Conservation (phyloP, 2,113 vertebrate genomes). For the Cranoglanis bouderius region DNA sequence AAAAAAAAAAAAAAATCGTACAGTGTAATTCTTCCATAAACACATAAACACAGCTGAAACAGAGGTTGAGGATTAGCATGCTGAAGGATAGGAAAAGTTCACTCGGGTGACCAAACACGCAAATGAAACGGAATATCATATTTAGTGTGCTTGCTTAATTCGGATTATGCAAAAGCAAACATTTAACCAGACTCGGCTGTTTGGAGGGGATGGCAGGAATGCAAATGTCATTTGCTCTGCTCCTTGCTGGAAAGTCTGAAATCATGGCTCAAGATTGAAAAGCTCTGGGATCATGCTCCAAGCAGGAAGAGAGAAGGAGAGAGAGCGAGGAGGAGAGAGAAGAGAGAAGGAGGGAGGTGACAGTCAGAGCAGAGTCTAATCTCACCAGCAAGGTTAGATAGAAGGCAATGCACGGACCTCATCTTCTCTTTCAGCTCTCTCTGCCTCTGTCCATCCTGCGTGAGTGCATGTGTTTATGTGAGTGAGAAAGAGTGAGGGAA, state of each 20-base stretch:
- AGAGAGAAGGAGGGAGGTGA: neutral
- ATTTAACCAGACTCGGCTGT: slow-evolving; percentile 70
- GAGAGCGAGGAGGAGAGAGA: neutral
- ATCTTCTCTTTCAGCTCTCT: slow-evolving; percentile 56
- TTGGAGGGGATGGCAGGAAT: slow-evolving; percentile 59
- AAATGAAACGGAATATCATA: slow-evolving; percentile 71
- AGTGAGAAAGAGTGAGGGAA: slow-evolving; percentile 61
- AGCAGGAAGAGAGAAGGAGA: neutral
- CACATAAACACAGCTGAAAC: slow-evolving; percentile 46
- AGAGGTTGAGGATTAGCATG: slow-evolving; percentile 6
- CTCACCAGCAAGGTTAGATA: slow-evolving; percentile 67
- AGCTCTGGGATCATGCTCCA: slow-evolving; percentile 4
- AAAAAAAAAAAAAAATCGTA: slow-evolving; percentile 62
- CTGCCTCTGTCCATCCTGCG: slow-evolving; percentile 48
- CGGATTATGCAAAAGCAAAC: slow-evolving; percentile 74
- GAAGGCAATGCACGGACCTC: slow-evolving; percentile 53
- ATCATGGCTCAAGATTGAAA: slow-evolving; percentile 39
- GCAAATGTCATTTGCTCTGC: slow-evolving; percentile 71
- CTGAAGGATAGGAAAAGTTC: slow-evolving; percentile 64
- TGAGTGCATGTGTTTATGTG: slow-evolving; percentile 33
- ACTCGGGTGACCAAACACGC: slow-evolving; percentile 66
- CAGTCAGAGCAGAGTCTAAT: slow-evolving; percentile 39
- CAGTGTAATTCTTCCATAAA: slow-evolving; percentile 40
- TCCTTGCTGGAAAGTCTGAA: slow-evolving; percentile 72
- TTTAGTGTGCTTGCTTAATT: slow-evolving; percentile 72